Conservation (phyloP, 2,113 vertebrate species). For the Phrynosoma platyrhinos region DNA sequence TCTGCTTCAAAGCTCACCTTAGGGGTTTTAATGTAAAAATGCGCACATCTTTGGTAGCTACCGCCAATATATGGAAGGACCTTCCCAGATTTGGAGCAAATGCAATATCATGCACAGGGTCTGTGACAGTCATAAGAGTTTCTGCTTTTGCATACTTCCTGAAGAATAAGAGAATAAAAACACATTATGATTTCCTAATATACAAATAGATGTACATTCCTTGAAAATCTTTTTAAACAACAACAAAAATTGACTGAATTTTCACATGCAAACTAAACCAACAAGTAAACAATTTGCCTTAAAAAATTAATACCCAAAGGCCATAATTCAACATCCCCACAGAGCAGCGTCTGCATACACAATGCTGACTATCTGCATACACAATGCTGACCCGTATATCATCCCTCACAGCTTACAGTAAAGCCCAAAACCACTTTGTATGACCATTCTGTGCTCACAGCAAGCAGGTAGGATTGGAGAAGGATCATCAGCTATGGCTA, state of each 20-base stretch:
- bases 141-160: conserved; percentile 98
- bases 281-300: too few relatives aligned
- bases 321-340: too few relatives aligned
- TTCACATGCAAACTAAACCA: not conserved
- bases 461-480: too few relatives aligned
- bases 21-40: conserved; percentile 96
- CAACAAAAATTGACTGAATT: not conserved
- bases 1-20: conserved; percentile 81
- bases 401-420: too few relatives aligned
- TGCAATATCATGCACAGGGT: conserved; percentile 94
- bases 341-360: too few relatives aligned
- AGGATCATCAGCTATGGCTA: too few relatives aligned
- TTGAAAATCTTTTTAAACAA: not conserved
- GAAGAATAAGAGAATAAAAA: not conserved
- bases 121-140: conserved; percentile 93
- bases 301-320: too few relatives aligned
- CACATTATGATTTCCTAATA: conserved; percentile 22
- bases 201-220: not conserved
- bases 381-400: too few relatives aligned
- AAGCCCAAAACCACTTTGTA: too few relatives aligned
- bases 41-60: conserved; percentile 96
- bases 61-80: conserved; percentile 95
- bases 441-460: too few relatives aligned
- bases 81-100: conserved; percentile 98
- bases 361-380: too few relatives aligned